Conservation (phyloP, 2,797 vertebrate species). For the Bradypodion pumilum region DNA sequence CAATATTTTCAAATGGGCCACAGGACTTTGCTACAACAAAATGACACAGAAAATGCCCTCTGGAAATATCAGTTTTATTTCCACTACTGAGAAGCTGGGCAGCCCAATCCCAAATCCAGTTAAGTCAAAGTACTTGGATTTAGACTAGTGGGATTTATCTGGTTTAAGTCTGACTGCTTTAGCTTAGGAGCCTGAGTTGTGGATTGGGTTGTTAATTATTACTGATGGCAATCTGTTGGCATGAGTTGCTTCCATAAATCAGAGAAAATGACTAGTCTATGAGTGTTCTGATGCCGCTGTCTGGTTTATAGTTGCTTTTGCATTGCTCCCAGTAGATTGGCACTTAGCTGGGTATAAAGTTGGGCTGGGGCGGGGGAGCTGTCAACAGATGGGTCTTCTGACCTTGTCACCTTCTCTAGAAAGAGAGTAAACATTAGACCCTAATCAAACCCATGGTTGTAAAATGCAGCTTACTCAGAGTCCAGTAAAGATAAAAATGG, state of each 20-base stretch:
- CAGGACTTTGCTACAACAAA: neutral
- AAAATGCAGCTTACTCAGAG: constrained; percentile 11
- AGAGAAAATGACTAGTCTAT: neutral
- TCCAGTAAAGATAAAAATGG: neutral
- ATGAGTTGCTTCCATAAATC: neutral
- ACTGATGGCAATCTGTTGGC: constrained; percentile 3
- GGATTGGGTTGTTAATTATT: constrained; percentile 20
- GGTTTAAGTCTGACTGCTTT: neutral
- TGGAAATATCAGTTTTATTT: neutral
- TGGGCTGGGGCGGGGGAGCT: neutral
- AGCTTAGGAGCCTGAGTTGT: constrained; percentile 18
- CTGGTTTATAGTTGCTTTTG: neutral
- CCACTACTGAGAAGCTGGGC: neutral
- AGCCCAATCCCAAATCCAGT: neutral
- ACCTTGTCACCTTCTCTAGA: neutral
- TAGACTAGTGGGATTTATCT: constrained; percentile 6
- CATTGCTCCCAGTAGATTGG: neutral
- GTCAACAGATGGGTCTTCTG: neutral
- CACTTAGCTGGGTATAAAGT: neutral
- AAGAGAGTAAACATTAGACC: constrained; percentile 1
- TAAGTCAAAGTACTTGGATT: constrained; percentile 9
- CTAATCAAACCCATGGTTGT: neutral
- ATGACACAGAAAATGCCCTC: neutral
- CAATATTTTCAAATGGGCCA: neutral
- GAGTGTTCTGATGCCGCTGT: neutral